phyloP scores from a whole-genome alignment of 2,888 invertebrate genomes.

The Mythimna pallens region DNA sequence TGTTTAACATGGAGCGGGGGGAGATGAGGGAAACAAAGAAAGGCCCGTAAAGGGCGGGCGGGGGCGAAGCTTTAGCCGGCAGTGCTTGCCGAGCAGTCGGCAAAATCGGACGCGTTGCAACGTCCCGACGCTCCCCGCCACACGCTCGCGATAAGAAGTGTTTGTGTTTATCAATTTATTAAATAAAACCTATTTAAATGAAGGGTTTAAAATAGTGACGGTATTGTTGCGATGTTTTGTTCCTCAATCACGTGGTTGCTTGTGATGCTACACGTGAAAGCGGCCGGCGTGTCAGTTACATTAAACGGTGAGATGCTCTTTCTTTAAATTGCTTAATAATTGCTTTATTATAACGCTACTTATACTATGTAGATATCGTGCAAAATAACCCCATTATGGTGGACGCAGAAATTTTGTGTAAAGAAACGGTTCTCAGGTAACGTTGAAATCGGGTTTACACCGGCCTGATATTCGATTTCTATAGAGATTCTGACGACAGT shows the following conservation, averaged over 20 bases:
- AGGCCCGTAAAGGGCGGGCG: constrained; percentile 84
- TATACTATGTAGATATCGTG: background rate
- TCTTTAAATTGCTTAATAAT: constrained; percentile 33
- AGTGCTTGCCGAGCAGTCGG: constrained; percentile 83
- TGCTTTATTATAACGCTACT: constrained; percentile 1
- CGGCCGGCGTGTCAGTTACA: constrained; percentile 64
- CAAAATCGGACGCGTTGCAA: constrained; percentile 69
- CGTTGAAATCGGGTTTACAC: constrained; percentile 21
- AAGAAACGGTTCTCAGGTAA: background rate
- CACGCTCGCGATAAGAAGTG: constrained; percentile 73
- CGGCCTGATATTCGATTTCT: constrained; percentile 26
- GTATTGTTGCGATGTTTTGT: constrained; percentile 72
- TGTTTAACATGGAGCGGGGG: constrained; percentile 75
- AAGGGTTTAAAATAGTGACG: constrained; percentile 54
- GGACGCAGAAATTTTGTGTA: background rate
- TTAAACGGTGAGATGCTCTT: constrained; percentile 71
- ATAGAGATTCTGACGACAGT: constrained; percentile 20
- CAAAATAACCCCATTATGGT: background rate
- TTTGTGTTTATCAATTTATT: constrained; percentile 69
- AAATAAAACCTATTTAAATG: constrained; percentile 49
- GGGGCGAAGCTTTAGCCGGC: constrained; percentile 78
- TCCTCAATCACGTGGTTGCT: constrained; percentile 52
- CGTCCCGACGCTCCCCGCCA: constrained; percentile 55
- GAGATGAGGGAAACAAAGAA: constrained; percentile 88
- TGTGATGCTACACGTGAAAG: constrained; percentile 60